Conservation (phyloP, 1,140 invertebrate genomes). For the Saccostrea cuccullata region DNA sequence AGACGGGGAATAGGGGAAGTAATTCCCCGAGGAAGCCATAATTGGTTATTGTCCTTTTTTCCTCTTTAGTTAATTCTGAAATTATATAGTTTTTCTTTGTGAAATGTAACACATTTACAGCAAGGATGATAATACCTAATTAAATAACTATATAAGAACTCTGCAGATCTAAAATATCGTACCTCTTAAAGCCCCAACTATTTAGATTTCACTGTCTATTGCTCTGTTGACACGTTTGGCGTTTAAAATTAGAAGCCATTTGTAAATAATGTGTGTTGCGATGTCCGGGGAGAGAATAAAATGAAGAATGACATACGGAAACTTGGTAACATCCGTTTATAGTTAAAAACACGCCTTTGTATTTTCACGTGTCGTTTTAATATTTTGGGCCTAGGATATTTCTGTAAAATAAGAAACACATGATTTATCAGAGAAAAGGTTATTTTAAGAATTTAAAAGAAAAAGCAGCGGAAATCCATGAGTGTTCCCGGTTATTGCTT, state of each 20-base stretch:
- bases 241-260: not conserved
- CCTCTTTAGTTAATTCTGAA: not conserved
- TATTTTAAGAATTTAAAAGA: too few relatives aligned
- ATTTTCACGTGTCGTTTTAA: too few relatives aligned
- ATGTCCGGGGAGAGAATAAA: conserved; percentile 9
- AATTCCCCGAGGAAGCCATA: not conserved
- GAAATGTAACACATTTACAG: too few relatives aligned
- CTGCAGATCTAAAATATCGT: too few relatives aligned
- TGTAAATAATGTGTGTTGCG: conserved; percentile 32
- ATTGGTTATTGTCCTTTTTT: not conserved
- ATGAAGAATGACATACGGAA: not conserved
- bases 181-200: too few relatives aligned
- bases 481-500: not conserved
- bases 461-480: not conserved
- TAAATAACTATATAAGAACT: too few relatives aligned
- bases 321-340: not conserved
- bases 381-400: too few relatives aligned
- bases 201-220: too few relatives aligned
- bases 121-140: too few relatives aligned
- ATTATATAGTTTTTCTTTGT: not conserved
- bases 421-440: too few relatives aligned
- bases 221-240: not conserved
- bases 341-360: not conserved
- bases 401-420: too few relatives aligned
- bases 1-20: not conserved